These are phyloP conservation scores for Holocentrus rufus DNA, from an alignment of 2,797 vertebrate species.

Conservation along the genomic window DNA sequence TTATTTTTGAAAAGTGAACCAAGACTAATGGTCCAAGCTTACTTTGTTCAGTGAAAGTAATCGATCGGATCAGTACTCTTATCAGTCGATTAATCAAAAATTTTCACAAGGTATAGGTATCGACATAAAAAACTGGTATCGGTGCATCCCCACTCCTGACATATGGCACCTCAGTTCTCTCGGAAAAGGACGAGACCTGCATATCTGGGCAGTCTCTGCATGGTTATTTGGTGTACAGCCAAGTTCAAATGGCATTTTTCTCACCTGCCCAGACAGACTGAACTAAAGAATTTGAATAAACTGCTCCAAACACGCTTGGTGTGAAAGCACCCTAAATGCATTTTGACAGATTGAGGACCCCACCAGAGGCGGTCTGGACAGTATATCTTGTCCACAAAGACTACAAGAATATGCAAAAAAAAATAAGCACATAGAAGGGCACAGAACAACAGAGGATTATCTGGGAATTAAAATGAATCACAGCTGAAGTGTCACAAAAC, in stretches of 20 bases:
- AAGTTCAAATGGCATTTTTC: slow-evolving; percentile 38
- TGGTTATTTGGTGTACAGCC: slow-evolving; percentile 2
- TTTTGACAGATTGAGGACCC: slow-evolving; percentile 18
- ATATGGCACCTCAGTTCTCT: neutral
- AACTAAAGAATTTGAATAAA: neutral
- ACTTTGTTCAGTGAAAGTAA: no score
- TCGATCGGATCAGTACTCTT: no score
- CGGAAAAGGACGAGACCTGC: neutral
- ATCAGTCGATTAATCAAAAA: no score
- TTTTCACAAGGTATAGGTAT: no score
- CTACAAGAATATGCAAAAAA: slow-evolving; percentile 62
- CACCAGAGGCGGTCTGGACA: slow-evolving; percentile 13
- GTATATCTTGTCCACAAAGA: slow-evolving; percentile 23
- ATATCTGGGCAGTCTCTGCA: neutral
- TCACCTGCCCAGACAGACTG: slow-evolving; percentile 24
- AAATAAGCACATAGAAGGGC: slow-evolving; percentile 11
- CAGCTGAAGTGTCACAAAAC: slow-evolving; percentile 15
- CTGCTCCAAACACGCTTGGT: slow-evolving; percentile 5
- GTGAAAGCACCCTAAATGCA: slow-evolving; percentile 14
- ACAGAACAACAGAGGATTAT: slow-evolving; percentile 22
- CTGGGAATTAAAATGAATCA: neutral
- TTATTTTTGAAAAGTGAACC: no score
- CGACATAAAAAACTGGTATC: no score
- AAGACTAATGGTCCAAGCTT: no score
- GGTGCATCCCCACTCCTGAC: no score